phyloP scores from a whole-genome alignment of 2,113 vertebrate genomes.

The Petrocephalus zakoni region DNA sequence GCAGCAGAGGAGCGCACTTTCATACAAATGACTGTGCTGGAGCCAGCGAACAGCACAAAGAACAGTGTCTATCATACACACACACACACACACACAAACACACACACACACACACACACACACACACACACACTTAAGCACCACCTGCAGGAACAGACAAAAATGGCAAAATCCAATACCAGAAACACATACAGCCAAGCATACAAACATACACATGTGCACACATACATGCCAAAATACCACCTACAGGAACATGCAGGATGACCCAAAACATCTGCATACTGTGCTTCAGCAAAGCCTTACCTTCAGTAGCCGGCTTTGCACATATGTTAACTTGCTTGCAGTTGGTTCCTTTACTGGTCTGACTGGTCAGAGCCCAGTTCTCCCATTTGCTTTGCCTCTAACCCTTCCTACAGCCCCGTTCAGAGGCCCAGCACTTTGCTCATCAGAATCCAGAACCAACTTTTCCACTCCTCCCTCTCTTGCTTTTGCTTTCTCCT shows the following conservation, averaged over 20 bases:
- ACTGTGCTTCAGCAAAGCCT: not conserved
- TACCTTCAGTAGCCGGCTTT: not conserved
- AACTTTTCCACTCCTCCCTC: not conserved
- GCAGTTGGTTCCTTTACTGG: not conserved
- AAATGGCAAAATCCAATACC: not conserved
- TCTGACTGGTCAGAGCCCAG: not conserved
- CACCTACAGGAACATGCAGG: not conserved
- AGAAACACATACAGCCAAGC: not conserved
- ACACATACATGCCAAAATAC: not conserved
- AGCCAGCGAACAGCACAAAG: not conserved
- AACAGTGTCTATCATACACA: not conserved
- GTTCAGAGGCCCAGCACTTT: slow-evolving; percentile 1
- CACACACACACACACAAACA: too few species aligned
- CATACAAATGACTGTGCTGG: not conserved
- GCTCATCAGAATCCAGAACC: not conserved
- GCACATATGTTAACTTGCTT: not conserved
- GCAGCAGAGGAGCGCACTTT: not conserved
- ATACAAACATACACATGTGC: not conserved
- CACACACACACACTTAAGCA: not conserved
- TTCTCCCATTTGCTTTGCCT: not conserved
- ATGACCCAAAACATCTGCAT: not conserved
- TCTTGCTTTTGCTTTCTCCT: not conserved
- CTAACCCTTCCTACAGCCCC: slow-evolving; percentile 30
- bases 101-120: not conserved
- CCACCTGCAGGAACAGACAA: not conserved